Base-by-base conservation (phyloP, 2,113 vertebrate genomes). In the Rhinoptilus africanus region DNA sequence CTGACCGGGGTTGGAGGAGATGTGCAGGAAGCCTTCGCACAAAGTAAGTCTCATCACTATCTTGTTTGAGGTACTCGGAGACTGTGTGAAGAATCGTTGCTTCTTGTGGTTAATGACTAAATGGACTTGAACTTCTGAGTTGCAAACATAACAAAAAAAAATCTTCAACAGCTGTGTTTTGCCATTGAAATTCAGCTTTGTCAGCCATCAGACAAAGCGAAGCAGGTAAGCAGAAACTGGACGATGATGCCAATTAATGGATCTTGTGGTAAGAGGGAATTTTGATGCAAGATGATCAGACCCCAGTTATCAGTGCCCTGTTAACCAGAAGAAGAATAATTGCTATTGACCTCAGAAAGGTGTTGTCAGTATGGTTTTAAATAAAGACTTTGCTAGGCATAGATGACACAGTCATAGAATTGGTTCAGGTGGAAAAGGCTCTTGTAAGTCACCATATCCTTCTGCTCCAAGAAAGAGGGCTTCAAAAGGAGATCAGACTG, bases 1-100 rank as follows among this genome's bases (percentile, higher is more conserved):
- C 99, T 99, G 96, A 99, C 99, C 3, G 99, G 99, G 20, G 99
- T 99, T 59, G 99, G 99, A 95, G 99, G 99, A 97, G 99, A 99
- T 6, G 99, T 99, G 51, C 99, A 99, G 94, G 99, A 99, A 98
- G 99, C 99, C 74, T 99, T 99, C 93, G 98, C 99, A 96, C 99
- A 99, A 94, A 99, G 99, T 99, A 98, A 98, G 98, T 98, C 64
- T 41, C 30, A 5, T 47, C 35, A 10, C 22, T 28, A 54, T 59
- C 66, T 72, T 48, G 13, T 82, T 39, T 79, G 75, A 59, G 51
- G 47, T 62, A 51, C 19, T 39, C 26, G 0, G 74, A 72, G 47
- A 32, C 26, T 39, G 8, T 50, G 45, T 69, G 60, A 50, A 56
- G 45, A 50, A 15, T 54, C 7, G 0, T 79, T 69, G 30, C 72